Evolutionary conservation across 2,797 vertebrate species (phyloP), one percentile per base, ranked within the genome.

Genomic region (Hapalemur alaotrensis): DNA sequence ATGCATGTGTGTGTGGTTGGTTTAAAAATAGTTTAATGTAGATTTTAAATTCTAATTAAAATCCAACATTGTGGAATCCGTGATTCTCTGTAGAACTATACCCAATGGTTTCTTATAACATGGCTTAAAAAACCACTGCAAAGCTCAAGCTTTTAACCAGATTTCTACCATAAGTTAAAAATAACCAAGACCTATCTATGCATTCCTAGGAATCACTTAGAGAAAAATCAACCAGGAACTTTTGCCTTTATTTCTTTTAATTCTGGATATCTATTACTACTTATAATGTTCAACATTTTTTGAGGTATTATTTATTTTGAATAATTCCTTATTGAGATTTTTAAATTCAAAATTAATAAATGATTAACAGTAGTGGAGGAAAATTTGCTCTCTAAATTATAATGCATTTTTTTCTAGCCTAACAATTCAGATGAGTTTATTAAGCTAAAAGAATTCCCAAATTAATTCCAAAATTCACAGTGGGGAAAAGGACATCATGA

Each of bases 41-140:
- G 22, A 67, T 73, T 88, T 91, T 75, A 73, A 93, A 65, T 83
- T 93, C n/a, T 78, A 83, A 73, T 76, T 86, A 57, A 83, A 89
- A 75, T 32, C 1, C 10, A 48, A 10, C 2, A 61, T 96, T 89
- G n/a, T 70, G 10, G 46, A 25, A 79, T 73, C 18, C 17, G 13
- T 32, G 9, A 22, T 43, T 76, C 11, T 76, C 32, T 70, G 5
- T 78, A 73, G 43, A 95, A 57, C 5, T 25, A 14, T 79, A 91
- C 6, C 5, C 13, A 63, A 1, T 38, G 59, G 6, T 57, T 85
- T 92, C 48, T 80, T 86, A 43, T 25, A 83, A 69, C 1, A 70
- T 35, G 23, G 2, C 91, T 91, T 94, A 61, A 79, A 65, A 93
- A 92, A 30, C 0, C n/a, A 41, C 3, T 13, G 8, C 7, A 61